Base-by-base conservation (phyloP, 2,797 vertebrate genomes). In the Fringilla coelebs region DNA sequence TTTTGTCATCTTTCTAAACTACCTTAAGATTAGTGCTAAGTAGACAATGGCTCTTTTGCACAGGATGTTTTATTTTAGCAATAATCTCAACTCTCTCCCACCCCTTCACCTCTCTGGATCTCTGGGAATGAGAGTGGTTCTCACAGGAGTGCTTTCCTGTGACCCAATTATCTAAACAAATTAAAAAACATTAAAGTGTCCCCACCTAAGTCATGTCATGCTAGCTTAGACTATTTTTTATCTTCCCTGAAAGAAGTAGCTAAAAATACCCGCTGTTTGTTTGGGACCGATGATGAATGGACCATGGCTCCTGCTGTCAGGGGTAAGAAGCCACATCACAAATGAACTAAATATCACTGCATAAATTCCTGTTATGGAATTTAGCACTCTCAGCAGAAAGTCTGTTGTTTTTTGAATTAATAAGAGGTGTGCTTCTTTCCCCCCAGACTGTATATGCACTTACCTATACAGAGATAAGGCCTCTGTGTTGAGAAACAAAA, bases 111-210 rank as follows among this genome's bases (percentile, higher is more conserved):
- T 92, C 93, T 84, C 77, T 90, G 88, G 85, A 86, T 93, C 83
- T 96, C 93, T 96, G 96, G 94, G 94, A 97, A 96, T 95, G 66
- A 96, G 92, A 95, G 43, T 54, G 62, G 88, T 94, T 97, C 96
- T 97, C 96, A 96, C 89, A 96, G 88, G 94, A 96, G 88, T 65
- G 67, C 75, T 97, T 97, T 97, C 95, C 96, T 96, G 95, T 97
- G 94, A 96, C 94, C 91, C 89, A 96, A 92, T 93, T 95, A 94
- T 96, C 95, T 96, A 95, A 97, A 96, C 92, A 95, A 89, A 94
- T 94, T 84, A 93, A 93, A 94, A 89, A 95, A 9, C 63, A 73
- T 80, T 66, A 77, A 89, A 86, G 74, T 66, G 93, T 90, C 92
- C 89, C 96, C 93, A 95, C 95, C 95, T 96, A 95, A 84, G 91